phyloP scores from a whole-genome alignment of 2,888 invertebrate genomes.

The Fragum fragum region DNA sequence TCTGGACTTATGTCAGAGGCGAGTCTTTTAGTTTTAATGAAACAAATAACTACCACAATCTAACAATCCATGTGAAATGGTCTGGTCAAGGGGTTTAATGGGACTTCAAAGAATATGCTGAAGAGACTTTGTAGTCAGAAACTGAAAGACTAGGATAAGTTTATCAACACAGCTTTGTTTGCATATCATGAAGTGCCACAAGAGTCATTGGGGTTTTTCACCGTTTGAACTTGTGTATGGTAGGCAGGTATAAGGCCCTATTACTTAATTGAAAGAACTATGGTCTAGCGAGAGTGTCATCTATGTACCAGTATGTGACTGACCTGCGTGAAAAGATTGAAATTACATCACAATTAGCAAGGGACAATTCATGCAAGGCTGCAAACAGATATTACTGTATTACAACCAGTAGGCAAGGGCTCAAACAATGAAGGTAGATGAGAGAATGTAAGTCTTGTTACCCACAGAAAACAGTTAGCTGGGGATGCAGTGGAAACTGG shows the following conservation, averaged over 20 bases:
- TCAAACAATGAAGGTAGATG: no score
- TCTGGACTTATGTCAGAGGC: conserved; percentile 63
- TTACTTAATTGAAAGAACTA: conserved; percentile 45
- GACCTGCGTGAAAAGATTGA: no score
- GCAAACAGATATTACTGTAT: no score
- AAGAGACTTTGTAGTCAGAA: conserved; percentile 35
- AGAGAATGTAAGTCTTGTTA: no score
- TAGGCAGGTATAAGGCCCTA: conserved; percentile 39
- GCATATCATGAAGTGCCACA: conserved; percentile 62
- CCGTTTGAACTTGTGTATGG: conserved; percentile 59
- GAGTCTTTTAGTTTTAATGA: conserved; percentile 43
- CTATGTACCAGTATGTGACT: no score
- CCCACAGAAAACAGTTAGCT: no score
- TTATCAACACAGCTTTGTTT: conserved; percentile 60
- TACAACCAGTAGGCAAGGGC: no score
- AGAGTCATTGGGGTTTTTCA: conserved; percentile 43
- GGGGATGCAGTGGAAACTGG: no score
- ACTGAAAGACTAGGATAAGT: conserved; percentile 66
- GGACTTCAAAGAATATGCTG: conserved; percentile 57
- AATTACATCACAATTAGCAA: no score
- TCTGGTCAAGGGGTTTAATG: conserved; percentile 61
- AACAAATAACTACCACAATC: conserved; percentile 59
- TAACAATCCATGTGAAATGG: conserved; percentile 67
- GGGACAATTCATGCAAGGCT: no score
- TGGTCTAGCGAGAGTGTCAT: not conserved